These are phyloP conservation scores for Meloe dianella DNA, from an alignment of 2,888 invertebrate species.

Conservation along the genomic window DNA sequence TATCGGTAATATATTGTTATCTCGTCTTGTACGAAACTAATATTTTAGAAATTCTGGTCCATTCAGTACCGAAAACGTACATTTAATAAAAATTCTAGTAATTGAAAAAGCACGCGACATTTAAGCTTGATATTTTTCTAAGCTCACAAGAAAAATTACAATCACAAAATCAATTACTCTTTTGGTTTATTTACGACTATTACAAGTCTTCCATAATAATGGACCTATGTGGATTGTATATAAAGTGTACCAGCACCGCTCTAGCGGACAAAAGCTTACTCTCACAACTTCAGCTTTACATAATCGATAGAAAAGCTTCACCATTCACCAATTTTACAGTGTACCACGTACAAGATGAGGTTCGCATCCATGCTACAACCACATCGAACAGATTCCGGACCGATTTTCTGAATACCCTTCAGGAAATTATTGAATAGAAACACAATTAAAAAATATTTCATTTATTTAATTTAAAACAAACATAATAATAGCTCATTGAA, in stretches of 20 bases:
- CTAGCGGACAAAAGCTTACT: slow-evolving; percentile 36
- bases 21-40: slow-evolving; percentile 28
- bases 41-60: slow-evolving; percentile 31
- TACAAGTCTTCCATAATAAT: slow-evolving; percentile 51
- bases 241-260: slow-evolving; percentile 24
- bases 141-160: slow-evolving; percentile 46
- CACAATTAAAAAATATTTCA: too few relatives aligned
- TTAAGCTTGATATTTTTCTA: slow-evolving; percentile 41
- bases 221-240: slow-evolving; percentile 18
- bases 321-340: slow-evolving; percentile 26
- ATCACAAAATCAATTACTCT: slow-evolving; percentile 51
- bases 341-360: slow-evolving; percentile 26
- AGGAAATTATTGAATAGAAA: not conserved
- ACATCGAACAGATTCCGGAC: not conserved
- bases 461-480: too few relatives aligned
- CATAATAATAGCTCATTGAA: too few relatives aligned
- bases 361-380: slow-evolving; percentile 33
- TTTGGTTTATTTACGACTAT: slow-evolving; percentile 48
- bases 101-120: slow-evolving; percentile 39
- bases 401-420: not conserved
- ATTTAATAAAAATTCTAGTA: slow-evolving; percentile 35
- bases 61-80: slow-evolving; percentile 9
- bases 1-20: slow-evolving; percentile 26
- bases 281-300: slow-evolving; percentile 30
- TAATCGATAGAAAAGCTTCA: slow-evolving; percentile 37